Evolutionary conservation across 2,797 vertebrate species (phyloP).

Genomic region (Falco concolor): DNA sequence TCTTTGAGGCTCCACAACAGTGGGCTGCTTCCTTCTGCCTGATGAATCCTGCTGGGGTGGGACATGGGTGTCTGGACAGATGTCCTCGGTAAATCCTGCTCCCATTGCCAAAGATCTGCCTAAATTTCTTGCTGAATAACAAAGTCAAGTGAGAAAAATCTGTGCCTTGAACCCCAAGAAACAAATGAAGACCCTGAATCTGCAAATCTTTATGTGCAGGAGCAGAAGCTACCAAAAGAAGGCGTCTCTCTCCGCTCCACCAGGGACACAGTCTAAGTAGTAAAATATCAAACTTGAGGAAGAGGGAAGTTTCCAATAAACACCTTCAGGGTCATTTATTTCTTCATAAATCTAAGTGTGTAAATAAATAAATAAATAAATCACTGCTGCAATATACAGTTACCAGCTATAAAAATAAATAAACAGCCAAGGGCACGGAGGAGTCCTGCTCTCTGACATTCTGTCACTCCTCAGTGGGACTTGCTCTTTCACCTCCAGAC

Average conservation of each 20-base stretch:
- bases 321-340: background rate
- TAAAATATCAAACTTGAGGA: background rate
- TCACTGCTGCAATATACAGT: background rate
- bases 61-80: background rate
- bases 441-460: background rate
- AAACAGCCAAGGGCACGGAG: background rate
- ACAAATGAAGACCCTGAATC: background rate
- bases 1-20: background rate
- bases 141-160: background rate
- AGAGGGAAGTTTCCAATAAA: background rate
- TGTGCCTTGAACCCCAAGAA: background rate
- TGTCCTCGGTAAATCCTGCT: background rate
- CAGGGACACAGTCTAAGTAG: background rate
- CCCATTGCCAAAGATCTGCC: background rate
- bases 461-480: slow-evolving; percentile 17
- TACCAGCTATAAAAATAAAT: slow-evolving; percentile 17
- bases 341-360: background rate
- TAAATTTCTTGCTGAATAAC: background rate
- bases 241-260: background rate
- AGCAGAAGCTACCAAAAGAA: background rate
- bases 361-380: background rate
- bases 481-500: slow-evolving; percentile 13
- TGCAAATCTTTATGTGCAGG: background rate
- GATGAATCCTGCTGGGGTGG: background rate
- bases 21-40: background rate